Conservation (phyloP, 1,140 invertebrate species). For the Thaumatotibia leucotreta region DNA sequence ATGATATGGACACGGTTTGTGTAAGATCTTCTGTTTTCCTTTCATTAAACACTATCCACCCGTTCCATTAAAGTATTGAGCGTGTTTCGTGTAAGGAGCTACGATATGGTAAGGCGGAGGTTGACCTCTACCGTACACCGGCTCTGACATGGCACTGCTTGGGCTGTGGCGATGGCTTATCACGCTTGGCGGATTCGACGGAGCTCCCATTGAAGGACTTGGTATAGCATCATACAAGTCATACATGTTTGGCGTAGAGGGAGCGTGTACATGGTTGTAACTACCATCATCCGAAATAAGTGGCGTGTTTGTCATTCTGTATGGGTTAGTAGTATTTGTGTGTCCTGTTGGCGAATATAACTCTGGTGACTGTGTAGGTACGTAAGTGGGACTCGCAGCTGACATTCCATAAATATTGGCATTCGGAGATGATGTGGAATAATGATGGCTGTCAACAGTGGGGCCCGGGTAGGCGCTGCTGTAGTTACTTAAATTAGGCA, state of each 20-base stretch:
- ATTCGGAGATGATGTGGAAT: slow-evolving; percentile 46
- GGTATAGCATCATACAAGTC: slow-evolving; percentile 65
- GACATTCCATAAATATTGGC: slow-evolving; percentile 56
- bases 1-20: slow-evolving; percentile 19
- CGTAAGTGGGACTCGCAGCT: slow-evolving; percentile 59
- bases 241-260: slow-evolving; percentile 64
- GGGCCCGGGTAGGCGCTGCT: slow-evolving; percentile 50
- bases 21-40: slow-evolving; percentile 24
- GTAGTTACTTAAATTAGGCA: slow-evolving; percentile 70
- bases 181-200: slow-evolving; percentile 56
- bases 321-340: slow-evolving; percentile 66
- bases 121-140: slow-evolving; percentile 53
- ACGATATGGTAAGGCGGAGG: slow-evolving; percentile 75
- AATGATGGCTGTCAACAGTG: slow-evolving; percentile 48
- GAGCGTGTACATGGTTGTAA: slow-evolving; percentile 60
- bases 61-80: slow-evolving; percentile 74
- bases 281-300: slow-evolving; percentile 69
- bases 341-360: slow-evolving; percentile 68
- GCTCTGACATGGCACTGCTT: slow-evolving; percentile 45
- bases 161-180: slow-evolving; percentile 55
- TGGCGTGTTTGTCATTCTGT: slow-evolving; percentile 68
- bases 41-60: slow-evolving; percentile 55
- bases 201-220: slow-evolving; percentile 19
- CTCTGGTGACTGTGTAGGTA: slow-evolving; percentile 63
- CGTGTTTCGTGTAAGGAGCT: slow-evolving; percentile 75